A percentile compares a stretch with the other conserved stretches of the same genome.
Evolutionary conservation across 2,888 invertebrate species (phyloP).

Genomic region (Pristionchus maxplancki): DNA sequence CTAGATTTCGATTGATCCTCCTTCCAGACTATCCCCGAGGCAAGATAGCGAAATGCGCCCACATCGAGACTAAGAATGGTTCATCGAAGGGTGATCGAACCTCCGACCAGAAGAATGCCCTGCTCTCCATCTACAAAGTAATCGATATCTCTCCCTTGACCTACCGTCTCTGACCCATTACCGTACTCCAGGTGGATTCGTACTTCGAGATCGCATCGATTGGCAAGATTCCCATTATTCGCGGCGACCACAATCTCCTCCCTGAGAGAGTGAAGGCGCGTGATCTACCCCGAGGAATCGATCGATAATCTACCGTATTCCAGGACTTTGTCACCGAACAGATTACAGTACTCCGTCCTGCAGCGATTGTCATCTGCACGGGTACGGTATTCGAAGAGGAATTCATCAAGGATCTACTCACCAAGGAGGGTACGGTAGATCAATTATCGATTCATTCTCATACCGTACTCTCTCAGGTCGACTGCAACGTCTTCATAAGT

Average conservation of each 20-base stretch:
- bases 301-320: constrained; percentile 25
- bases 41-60: background rate
- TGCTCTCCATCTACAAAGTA: background rate
- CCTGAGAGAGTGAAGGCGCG: constrained; percentile 43
- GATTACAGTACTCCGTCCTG: constrained; percentile 38
- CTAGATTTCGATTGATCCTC: background rate
- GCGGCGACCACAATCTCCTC: constrained; percentile 24
- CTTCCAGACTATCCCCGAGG: background rate
- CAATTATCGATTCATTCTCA: constrained; percentile 6
- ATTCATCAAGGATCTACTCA: constrained; percentile 7
- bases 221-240: constrained; percentile 26
- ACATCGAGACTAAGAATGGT: background rate
- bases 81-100: background rate
- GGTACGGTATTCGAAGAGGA: constrained; percentile 48
- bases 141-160: background rate
- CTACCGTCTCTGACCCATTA: background rate
- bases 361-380: constrained; percentile 32
- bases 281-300: background rate
- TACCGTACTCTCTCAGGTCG: constrained; percentile 44
- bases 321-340: constrained; percentile 47
- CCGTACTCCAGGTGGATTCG: constrained; percentile 39
- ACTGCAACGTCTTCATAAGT: constrained; percentile 12
- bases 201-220: constrained; percentile 34
- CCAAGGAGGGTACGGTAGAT: constrained; percentile 47
- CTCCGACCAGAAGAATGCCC: background rate